Base-by-base conservation (phyloP, 1,140 invertebrate genomes). In the Euura lappo region DNA sequence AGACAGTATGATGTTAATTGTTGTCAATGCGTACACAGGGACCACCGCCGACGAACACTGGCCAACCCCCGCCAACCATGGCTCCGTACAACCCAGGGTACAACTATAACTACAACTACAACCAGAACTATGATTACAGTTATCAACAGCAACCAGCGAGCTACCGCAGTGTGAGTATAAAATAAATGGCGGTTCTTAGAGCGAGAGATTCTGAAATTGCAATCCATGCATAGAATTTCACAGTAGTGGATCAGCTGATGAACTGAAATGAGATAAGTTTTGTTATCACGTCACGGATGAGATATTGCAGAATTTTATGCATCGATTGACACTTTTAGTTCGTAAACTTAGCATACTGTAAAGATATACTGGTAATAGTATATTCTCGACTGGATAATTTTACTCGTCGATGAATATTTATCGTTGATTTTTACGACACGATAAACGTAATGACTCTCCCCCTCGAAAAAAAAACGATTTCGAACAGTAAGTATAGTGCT, bases 131-230 rank as follows among this genome's bases (percentile, higher is more conserved):
- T 65, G 82, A 88, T 75, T 88, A 88, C 65, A 69, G 74, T 71
- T 86, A 87, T 65, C 85, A 83, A 44, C 85, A 84, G 70, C 76
- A 83, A 0, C 11, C 83, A 2, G 68, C 81, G 8, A 79, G 79
- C 66, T 86, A 87, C 77, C 81, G 86, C 72, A 88, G 85, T 78
- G 86, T 88, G 84, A 88, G 86, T 86, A 60, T n/a, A 60, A 60
- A 11, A n/a, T 11, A 60, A 11, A 11, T 60, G 51, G 10, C 5
- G 6, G 13, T 60, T 60, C 6, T 8, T 60, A 60, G 51, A 6
- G 10, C 13, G 10, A 60, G 13, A 60, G 28, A 28, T 28, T 28
- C 13, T 60, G 4, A 60, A 60, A 11, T n/a, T 60, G 51, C 51
- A n/a, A 60, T 60, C 51, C 51, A 60, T 60, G 10, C 13, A 3